These are phyloP conservation scores for Drosophila lacertosa DNA, from an alignment of 1,140 invertebrate genomes.

Conservation along the genomic window DNA sequence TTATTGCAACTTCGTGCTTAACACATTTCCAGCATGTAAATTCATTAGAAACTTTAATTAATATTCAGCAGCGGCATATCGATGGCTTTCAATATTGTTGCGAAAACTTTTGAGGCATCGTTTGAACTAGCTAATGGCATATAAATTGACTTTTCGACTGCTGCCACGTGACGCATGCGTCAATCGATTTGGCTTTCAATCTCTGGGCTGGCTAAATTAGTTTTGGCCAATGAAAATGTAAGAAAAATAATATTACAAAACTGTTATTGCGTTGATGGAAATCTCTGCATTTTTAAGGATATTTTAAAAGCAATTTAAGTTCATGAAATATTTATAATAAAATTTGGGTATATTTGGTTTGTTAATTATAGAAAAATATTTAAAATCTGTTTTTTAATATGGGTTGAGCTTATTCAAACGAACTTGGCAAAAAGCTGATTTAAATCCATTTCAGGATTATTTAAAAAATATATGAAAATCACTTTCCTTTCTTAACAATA, in stretches of 20 bases:
- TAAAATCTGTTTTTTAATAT: too few species aligned
- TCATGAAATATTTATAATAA: too few species aligned
- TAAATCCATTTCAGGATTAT: too few species aligned
- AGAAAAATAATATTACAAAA: not conserved
- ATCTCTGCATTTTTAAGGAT: too few species aligned
- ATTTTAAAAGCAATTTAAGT: too few species aligned
- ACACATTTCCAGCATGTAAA: slow-evolving; percentile 31
- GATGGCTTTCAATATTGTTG: slow-evolving; percentile 23
- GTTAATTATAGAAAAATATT: too few species aligned
- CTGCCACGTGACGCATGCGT: slow-evolving; percentile 21
- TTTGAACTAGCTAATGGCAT: slow-evolving; percentile 9
- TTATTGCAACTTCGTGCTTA: slow-evolving; percentile 33
- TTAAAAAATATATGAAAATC: too few species aligned
- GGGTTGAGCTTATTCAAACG: too few species aligned
- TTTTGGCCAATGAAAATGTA: not conserved
- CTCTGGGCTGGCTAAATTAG: not conserved
- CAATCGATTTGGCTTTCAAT: not conserved
- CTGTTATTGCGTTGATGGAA: too few species aligned
- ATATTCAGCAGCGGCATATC: slow-evolving; percentile 36
- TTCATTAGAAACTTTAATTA: slow-evolving; percentile 58
- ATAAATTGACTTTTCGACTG: slow-evolving; percentile 26
- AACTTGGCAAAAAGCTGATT: too few species aligned
- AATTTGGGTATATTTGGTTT: too few species aligned
- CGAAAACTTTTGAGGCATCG: slow-evolving; percentile 12
- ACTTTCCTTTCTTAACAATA: too few species aligned